These are phyloP conservation scores for Montifringilla adamsi DNA, from an alignment of 2,113 vertebrate genomes.

Conservation along the genomic window DNA sequence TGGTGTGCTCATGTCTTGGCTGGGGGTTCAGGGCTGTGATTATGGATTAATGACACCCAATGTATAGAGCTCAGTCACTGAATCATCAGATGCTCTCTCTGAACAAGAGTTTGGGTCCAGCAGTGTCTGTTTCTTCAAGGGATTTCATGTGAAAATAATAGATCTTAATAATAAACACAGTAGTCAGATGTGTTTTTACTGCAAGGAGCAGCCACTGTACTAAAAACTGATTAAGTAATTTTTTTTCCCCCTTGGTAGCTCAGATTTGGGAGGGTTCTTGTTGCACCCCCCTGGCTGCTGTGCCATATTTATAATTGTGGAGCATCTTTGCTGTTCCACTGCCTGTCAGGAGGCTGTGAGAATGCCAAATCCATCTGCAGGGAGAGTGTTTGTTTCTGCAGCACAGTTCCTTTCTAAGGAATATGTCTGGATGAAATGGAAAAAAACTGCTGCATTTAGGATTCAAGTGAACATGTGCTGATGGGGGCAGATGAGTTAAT, in stretches of 20 bases:
- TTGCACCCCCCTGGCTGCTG: not conserved
- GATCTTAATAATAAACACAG: not conserved
- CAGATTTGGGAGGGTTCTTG: not conserved
- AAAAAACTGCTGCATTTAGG: not conserved
- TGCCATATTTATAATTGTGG: not conserved
- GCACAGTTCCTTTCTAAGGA: not conserved
- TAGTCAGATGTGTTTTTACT: not conserved
- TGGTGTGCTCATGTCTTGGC: not conserved
- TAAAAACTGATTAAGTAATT: not conserved
- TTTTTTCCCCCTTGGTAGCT: not conserved
- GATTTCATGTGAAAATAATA: not conserved
- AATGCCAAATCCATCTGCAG: not conserved
- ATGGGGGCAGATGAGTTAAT: not conserved
- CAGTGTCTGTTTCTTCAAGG: not conserved
- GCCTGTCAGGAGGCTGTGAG: not conserved
- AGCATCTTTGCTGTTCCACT: not conserved
- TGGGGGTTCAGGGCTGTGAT: not conserved
- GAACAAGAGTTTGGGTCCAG: not conserved
- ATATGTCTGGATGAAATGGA: not conserved
- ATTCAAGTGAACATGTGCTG: not conserved
- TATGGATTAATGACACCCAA: not conserved
- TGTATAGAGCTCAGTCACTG: not conserved
- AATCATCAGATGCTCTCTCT: not conserved
- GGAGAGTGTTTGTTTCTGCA: not conserved
- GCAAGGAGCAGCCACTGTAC: not conserved